Conservation (phyloP, 2,797 vertebrate genomes). For the Megaceryle alcyon region DNA sequence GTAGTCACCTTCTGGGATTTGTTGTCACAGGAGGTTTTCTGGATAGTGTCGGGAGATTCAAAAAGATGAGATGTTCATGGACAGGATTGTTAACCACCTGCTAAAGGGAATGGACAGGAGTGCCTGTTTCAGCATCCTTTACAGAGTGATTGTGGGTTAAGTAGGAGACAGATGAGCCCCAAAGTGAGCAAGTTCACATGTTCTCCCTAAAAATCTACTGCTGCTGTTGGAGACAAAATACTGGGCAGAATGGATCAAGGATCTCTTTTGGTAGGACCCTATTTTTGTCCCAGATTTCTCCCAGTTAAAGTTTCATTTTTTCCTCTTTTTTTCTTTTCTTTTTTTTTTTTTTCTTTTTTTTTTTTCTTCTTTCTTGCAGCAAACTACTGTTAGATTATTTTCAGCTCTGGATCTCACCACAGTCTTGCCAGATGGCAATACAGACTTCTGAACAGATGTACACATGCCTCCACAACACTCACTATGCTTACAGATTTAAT, state of each 20-base stretch:
- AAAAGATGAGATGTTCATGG: background rate
- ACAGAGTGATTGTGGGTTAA: background rate
- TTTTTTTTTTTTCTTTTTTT: too few species aligned
- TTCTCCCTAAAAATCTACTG: background rate
- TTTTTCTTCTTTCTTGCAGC: background rate
- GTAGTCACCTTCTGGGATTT: background rate
- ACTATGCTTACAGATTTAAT: background rate
- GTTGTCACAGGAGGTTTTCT: background rate
- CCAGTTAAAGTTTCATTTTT: background rate
- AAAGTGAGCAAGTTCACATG: background rate
- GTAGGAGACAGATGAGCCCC: background rate
- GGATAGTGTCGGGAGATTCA: background rate
- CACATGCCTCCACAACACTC: accelerated
- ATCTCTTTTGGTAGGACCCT: background rate
- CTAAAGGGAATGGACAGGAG: background rate
- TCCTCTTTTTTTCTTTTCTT: background rate
- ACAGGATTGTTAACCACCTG: background rate
- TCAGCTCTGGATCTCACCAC: background rate
- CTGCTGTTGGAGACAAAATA: background rate
- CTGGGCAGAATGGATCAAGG: background rate
- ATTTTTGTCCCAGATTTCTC: background rate
- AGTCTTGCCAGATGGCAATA: background rate
- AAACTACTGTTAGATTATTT: background rate
- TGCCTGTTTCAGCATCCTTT: background rate
- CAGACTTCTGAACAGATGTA: background rate